Conservation (phyloP, 2,113 vertebrate genomes). For the Oncorhynchus gorbuscha region DNA sequence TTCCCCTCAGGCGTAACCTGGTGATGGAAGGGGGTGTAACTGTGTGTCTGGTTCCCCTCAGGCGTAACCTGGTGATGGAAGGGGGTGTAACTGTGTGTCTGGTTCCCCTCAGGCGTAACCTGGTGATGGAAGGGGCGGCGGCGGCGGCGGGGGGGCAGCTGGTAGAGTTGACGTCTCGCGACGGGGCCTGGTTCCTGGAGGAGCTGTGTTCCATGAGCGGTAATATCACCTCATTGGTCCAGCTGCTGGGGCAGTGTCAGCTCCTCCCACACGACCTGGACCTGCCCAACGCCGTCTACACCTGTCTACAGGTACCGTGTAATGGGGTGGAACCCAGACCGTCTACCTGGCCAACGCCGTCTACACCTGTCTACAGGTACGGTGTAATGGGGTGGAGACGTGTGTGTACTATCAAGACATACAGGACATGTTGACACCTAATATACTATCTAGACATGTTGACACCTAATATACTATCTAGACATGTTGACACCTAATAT, state of each 20-base stretch:
- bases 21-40: too few species aligned
- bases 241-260: slow-evolving; percentile 89
- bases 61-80: too few species aligned
- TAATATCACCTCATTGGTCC: slow-evolving; percentile 87
- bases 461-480: too few species aligned
- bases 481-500: too few species aligned
- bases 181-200: slow-evolving; percentile 96
- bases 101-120: slow-evolving; percentile 80
- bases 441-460: too few species aligned
- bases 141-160: slow-evolving; percentile 93
- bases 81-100: background rate
- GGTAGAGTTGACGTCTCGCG: slow-evolving; percentile 90
- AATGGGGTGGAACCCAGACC: too few species aligned
- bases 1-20: too few species aligned
- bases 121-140: slow-evolving; percentile 96
- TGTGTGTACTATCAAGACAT: background rate
- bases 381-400: too few species aligned
- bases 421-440: too few species aligned
- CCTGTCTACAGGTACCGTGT: too few species aligned
- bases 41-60: too few species aligned
- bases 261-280: slow-evolving; percentile 90
- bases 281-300: slow-evolving; percentile 85
- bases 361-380: slow-evolving; percentile 93
- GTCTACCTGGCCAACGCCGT: slow-evolving; percentile 92
- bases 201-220: slow-evolving; percentile 97